These are phyloP conservation scores for Andrena cerasifolii DNA, from an alignment of 1,140 invertebrate genomes.

Conservation along the genomic window DNA sequence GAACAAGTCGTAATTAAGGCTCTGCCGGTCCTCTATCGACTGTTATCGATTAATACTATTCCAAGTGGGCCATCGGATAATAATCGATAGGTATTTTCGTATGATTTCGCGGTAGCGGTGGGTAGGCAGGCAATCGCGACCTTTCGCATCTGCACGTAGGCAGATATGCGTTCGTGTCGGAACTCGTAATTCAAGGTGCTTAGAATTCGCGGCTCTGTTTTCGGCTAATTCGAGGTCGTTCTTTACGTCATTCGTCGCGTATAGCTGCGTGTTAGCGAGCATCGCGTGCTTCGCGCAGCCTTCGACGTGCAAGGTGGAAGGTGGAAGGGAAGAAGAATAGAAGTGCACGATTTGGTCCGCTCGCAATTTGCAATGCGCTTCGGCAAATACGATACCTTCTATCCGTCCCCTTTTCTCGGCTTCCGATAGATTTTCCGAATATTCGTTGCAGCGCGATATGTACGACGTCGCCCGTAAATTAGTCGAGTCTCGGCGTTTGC, in stretches of 20 bases:
- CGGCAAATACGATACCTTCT: too few species aligned
- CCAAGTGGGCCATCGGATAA: constrained; percentile 61
- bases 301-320: too few species aligned
- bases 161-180: constrained; percentile 38
- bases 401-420: too few species aligned
- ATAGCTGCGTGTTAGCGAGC: neutral
- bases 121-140: constrained; percentile 50
- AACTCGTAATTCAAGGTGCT: constrained; percentile 30
- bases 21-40: constrained; percentile 42
- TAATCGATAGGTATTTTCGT: constrained; percentile 66
- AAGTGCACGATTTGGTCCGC: too few species aligned
- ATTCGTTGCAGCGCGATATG: neutral
- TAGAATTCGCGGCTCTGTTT: constrained; percentile 13
- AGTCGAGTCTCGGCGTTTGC: neutral
- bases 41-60: too few species aligned
- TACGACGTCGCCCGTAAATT: neutral
- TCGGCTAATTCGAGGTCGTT: constrained; percentile 35
- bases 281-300: constrained; percentile 4
- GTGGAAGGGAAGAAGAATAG: neutral
- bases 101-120: constrained; percentile 5
- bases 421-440: too few species aligned
- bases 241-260: constrained; percentile 22
- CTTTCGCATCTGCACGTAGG: constrained; percentile 46
- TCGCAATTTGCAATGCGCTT: neutral
- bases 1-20: constrained; percentile 58